Percentiles rank a stretch among this genome's conserved stretches.
Evolutionary conservation across 2,113 vertebrate species (phyloP).

Genomic region (Orcinus orca): DNA sequence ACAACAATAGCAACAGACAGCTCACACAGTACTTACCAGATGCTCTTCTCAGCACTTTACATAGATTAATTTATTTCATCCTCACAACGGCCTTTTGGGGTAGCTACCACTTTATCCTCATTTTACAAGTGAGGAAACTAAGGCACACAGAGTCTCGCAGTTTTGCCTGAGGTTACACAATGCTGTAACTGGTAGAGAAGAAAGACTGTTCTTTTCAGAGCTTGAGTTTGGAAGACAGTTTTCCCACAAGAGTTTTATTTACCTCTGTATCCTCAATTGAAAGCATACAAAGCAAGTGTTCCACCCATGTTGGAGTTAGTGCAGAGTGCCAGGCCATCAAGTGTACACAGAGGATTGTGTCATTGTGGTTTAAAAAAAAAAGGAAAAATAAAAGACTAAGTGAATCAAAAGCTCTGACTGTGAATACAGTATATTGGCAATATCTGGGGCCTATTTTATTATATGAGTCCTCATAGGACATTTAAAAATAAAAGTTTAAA

Average conservation of each 20-base stretch:
- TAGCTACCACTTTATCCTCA: not conserved
- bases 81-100: not conserved
- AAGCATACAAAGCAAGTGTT: not conserved
- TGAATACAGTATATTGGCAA: not conserved
- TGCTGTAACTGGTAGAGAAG: not conserved
- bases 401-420: slow-evolving; percentile 1
- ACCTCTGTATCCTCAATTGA: not conserved
- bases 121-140: not conserved
- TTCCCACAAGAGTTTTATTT: not conserved
- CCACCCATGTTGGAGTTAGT: not conserved
- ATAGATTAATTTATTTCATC: not conserved
- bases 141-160: not conserved
- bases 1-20: not conserved
- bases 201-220: not conserved
- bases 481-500: not conserved
- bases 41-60: not conserved
- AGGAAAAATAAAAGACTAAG: not conserved
- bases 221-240: not conserved
- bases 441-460: slow-evolving; percentile 7
- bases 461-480: not conserved
- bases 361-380: not conserved
- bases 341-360: not conserved
- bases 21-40: not conserved
- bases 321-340: not conserved
- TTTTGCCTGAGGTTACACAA: not conserved